Evolutionary conservation across 2,113 vertebrate species (phyloP).

Genomic region (Ursus arctos): DNA sequence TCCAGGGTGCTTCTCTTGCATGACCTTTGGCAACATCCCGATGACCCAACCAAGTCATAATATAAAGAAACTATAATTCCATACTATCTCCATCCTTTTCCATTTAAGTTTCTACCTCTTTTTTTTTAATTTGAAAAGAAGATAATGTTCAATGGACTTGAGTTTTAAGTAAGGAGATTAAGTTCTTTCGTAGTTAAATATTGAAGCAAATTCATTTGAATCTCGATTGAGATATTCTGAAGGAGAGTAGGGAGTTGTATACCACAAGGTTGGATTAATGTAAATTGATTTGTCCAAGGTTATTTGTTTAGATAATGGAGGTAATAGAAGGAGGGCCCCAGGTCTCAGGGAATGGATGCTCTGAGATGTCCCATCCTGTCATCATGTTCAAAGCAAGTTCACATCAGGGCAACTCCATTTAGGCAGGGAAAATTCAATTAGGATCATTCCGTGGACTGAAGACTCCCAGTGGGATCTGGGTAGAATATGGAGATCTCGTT

Average conservation of each 20-base stretch:
- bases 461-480: slow-evolving; percentile 89
- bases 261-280: slow-evolving; percentile 87
- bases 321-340: slow-evolving; percentile 91
- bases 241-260: slow-evolving; percentile 86
- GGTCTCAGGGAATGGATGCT: slow-evolving; percentile 91
- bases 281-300: slow-evolving; percentile 90
- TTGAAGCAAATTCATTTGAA: slow-evolving; percentile 81
- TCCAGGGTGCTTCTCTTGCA: neutral
- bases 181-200: slow-evolving; percentile 71
- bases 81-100: neutral
- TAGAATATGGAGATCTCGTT: slow-evolving; percentile 92
- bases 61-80: slow-evolving; percentile 44
- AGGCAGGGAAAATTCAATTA: slow-evolving; percentile 97
- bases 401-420: slow-evolving; percentile 95
- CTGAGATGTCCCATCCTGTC: slow-evolving; percentile 91
- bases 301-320: slow-evolving; percentile 96
- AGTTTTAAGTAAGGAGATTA: slow-evolving; percentile 58
- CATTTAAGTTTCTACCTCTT: slow-evolving; percentile 18
- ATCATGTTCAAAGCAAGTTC: slow-evolving; percentile 94
- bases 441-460: slow-evolving; percentile 90
- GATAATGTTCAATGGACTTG: slow-evolving; percentile 52
- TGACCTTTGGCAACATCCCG: neutral
- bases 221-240: slow-evolving; percentile 85
- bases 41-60: neutral
- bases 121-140: slow-evolving; percentile 64